Conservation (phyloP, 2,888 invertebrate genomes). For the Tholera decimalis region DNA sequence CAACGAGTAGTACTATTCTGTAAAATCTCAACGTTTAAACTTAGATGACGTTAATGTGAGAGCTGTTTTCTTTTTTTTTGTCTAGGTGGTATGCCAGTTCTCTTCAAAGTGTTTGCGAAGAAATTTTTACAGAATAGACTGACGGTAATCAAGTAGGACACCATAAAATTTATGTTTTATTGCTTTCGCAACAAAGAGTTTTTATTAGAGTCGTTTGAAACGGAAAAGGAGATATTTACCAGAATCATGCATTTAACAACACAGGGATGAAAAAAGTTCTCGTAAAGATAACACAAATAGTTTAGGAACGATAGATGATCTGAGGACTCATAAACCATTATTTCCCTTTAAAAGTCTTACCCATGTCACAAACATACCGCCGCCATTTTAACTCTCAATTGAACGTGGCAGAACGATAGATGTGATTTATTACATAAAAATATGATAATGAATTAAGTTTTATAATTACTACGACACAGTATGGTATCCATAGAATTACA, state of each 20-base stretch:
- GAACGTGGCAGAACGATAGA: conserved; percentile 32
- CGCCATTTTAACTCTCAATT: conserved; percentile 24
- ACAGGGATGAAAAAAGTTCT: conserved; percentile 35
- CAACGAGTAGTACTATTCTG: background rate
- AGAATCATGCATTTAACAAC: conserved; percentile 59
- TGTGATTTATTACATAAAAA: conserved; percentile 37
- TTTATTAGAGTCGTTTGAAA: conserved; percentile 53
- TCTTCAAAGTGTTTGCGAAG: background rate
- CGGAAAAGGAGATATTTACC: conserved; percentile 42
- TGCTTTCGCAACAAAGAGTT: conserved; percentile 41
- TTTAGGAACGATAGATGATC: conserved; percentile 3
- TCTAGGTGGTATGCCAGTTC: background rate
- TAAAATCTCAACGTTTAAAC: background rate
- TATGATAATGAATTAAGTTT: conserved; percentile 28
- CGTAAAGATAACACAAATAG: conserved; percentile 18
- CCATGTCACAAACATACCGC: conserved; percentile 5
- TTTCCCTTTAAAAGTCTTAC: background rate
- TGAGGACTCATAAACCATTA: background rate
- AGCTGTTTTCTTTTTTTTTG: no score
- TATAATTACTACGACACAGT: conserved; percentile 33
- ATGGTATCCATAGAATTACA: conserved; percentile 35
- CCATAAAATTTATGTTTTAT: conserved; percentile 45
- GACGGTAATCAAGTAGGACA: conserved; percentile 13
- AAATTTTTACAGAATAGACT: background rate
- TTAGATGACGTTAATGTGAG: background rate